phyloP scores from a whole-genome alignment of 2,797 vertebrate genomes.

The Danio aesculapii region DNA sequence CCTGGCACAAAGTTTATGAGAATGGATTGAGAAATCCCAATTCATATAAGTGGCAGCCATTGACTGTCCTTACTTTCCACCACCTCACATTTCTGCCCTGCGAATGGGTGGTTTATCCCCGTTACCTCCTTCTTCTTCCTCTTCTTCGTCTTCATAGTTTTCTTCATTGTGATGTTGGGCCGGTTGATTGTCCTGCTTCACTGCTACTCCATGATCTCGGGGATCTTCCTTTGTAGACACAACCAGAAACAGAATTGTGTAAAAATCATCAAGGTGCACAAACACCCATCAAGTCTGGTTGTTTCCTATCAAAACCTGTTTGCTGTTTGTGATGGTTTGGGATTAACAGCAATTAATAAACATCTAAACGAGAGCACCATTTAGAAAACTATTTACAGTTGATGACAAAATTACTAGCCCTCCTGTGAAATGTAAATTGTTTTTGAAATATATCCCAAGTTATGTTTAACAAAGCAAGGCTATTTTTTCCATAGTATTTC shows the following conservation, averaged over 20 bases:
- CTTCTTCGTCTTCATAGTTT: slow-evolving; percentile 90
- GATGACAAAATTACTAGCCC: no score
- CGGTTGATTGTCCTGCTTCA: slow-evolving; percentile 74
- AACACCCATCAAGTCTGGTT: background rate
- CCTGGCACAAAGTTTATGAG: background rate
- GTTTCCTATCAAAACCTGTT: background rate
- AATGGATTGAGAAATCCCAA: slow-evolving; percentile 28
- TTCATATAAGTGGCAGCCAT: background rate
- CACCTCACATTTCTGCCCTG: slow-evolving; percentile 92
- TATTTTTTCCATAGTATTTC: no score
- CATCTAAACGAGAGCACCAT: no score
- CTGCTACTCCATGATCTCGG: slow-evolving; percentile 70
- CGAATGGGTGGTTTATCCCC: slow-evolving; percentile 75
- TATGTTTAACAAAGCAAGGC: no score
- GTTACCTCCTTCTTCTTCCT: slow-evolving; percentile 81
- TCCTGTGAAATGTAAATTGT: no score
- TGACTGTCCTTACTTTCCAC: slow-evolving; percentile 47
- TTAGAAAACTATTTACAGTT: no score
- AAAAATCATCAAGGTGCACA: background rate
- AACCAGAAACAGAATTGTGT: background rate
- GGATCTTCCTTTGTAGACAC: slow-evolving; percentile 68
- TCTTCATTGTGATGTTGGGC: slow-evolving; percentile 77
- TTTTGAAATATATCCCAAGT: no score
- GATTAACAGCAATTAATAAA: no score
- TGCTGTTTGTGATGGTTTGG: background rate